phyloP scores from a whole-genome alignment of 2,797 vertebrate genomes.

The Lepilemur septentrionalis region DNA sequence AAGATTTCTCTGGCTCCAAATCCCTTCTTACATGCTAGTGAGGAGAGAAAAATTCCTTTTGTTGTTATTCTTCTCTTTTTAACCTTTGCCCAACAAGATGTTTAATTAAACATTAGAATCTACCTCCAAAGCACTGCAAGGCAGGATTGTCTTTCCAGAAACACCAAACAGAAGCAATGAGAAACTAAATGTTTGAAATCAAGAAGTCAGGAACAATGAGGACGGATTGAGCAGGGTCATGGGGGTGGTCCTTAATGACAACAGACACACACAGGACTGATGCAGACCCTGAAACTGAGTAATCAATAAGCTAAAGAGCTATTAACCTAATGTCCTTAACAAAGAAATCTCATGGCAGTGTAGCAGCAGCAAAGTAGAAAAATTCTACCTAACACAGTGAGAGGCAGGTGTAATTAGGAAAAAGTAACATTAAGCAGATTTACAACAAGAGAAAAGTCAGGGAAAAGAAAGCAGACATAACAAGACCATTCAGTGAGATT shows the following conservation, averaged over 20 bases:
- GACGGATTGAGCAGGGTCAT: accelerated
- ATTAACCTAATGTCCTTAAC: neutral
- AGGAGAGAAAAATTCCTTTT: neutral
- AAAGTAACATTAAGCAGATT: neutral
- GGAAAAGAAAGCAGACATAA: neutral
- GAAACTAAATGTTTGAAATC: neutral
- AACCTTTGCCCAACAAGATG: neutral
- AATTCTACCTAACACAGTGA: neutral
- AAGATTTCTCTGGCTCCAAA: slow-evolving; percentile 8
- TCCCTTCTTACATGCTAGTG: neutral
- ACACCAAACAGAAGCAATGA: neutral
- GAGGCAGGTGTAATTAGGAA: neutral
- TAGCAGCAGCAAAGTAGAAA: neutral
- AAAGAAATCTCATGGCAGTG: neutral
- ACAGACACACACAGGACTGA: neutral
- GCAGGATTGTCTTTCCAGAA: neutral
- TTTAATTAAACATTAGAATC: neutral
- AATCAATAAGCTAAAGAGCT: neutral
- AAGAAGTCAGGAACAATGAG: neutral
- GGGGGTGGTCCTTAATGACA: neutral
- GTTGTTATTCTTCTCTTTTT: neutral
- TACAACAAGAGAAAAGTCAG: neutral
- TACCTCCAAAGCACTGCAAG: neutral
- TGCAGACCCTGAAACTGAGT: neutral
- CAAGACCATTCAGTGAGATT: neutral